Conservation (phyloP, 2,113 vertebrate genomes). For the Mormyrus lacerda region DNA sequence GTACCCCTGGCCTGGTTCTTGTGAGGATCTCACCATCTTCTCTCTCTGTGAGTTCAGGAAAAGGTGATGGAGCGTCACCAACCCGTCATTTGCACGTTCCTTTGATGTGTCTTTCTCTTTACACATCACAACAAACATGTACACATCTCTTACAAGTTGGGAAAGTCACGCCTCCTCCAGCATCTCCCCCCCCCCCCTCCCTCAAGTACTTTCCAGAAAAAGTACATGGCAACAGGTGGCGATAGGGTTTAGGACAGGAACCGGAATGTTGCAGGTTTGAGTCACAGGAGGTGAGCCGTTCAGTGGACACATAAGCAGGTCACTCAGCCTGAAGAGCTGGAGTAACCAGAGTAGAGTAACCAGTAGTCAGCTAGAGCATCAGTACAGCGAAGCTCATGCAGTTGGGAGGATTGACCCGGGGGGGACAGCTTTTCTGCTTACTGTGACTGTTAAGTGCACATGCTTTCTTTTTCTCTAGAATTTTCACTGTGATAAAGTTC, state of each 20-base stretch:
- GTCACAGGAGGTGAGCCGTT: background rate
- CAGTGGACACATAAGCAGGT: background rate
- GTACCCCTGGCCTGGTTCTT: background rate
- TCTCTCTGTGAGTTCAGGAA: background rate
- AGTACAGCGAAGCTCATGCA: background rate
- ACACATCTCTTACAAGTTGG: background rate
- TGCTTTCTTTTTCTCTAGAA: background rate
- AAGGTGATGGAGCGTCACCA: background rate
- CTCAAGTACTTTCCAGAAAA: background rate
- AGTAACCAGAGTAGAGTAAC: background rate
- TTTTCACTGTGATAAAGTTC: background rate
- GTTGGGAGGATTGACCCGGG: background rate
- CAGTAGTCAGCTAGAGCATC: background rate
- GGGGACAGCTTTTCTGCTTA: background rate
- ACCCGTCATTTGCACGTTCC: background rate
- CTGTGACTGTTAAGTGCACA: background rate
- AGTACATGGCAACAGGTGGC: background rate
- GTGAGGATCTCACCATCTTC: background rate
- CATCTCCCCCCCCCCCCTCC: background rate
- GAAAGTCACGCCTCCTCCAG: background rate
- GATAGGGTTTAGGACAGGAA: background rate
- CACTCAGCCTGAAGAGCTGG: background rate
- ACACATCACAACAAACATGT: background rate
- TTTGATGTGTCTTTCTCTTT: no score
- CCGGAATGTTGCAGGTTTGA: background rate